Conservation (phyloP, 2,797 vertebrate species). For the Sphenodon punctatus region DNA sequence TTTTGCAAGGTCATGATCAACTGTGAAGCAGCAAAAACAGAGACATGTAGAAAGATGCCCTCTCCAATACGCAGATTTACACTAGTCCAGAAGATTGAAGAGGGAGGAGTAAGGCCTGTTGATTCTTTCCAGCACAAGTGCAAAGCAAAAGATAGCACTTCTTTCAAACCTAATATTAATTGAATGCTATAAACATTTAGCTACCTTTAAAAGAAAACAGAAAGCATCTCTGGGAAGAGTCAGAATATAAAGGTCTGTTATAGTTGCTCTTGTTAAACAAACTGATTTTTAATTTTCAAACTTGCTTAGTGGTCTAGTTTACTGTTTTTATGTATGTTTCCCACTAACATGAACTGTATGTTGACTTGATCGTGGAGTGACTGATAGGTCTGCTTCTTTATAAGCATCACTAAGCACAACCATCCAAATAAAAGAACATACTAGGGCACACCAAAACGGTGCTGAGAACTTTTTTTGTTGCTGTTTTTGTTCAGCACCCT, state of each 20-base stretch:
- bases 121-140: neutral
- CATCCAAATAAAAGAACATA: neutral
- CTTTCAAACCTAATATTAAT: too few species aligned
- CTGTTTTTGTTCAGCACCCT: rapidly evolving
- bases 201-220: too few species aligned
- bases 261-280: neutral
- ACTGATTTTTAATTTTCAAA: too few species aligned
- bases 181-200: too few species aligned
- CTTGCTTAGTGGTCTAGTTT: neutral
- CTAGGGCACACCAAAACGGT: neutral
- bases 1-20: too few species aligned
- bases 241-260: neutral
- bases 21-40: rapidly evolving
- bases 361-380: rapidly evolving
- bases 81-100: too few species aligned
- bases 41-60: neutral
- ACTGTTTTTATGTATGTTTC: neutral
- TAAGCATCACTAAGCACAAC: neutral
- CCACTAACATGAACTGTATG: too few species aligned
- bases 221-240: neutral
- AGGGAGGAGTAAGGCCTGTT: neutral
- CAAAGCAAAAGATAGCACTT: too few species aligned
- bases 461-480: rapidly evolving
- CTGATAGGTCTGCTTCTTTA: neutral
- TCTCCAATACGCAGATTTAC: rapidly evolving